Evolutionary conservation across 2,888 invertebrate species (phyloP).

Genomic region (Pristionchus arcanus): DNA sequence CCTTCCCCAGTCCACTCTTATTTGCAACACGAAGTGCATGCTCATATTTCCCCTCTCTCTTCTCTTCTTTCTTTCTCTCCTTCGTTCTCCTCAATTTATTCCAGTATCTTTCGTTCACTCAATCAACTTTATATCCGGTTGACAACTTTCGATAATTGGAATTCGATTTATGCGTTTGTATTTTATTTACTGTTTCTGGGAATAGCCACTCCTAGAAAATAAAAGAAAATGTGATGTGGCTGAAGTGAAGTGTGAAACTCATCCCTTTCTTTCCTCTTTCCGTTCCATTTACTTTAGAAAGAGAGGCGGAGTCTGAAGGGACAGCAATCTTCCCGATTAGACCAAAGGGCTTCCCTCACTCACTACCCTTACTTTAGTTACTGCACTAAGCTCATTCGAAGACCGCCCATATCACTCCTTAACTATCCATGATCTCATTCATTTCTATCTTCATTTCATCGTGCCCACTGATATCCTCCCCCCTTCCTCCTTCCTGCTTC

Average conservation of each 20-base stretch:
- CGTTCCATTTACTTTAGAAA: conserved; percentile 23
- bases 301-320: background rate
- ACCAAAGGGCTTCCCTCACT: background rate
- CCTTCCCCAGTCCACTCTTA: background rate
- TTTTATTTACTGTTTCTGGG: background rate
- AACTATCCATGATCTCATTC: background rate
- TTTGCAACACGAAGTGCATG: conserved; percentile 11
- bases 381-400: background rate
- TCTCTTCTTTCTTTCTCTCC: background rate
- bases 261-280: conserved; percentile 10
- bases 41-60: conserved; percentile 29
- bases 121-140: conserved; percentile 3
- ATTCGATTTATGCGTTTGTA: background rate
- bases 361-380: background rate
- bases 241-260: background rate
- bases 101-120: conserved; percentile 15
- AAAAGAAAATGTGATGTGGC: background rate
- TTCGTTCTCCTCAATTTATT: background rate
- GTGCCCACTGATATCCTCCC: background rate
- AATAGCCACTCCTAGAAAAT: background rate
- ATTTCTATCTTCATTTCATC: background rate
- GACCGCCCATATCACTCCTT: background rate
- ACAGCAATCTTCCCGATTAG: conserved; percentile 16
- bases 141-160: background rate
- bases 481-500: background rate